Base-by-base conservation (phyloP, 2,888 invertebrate genomes). In the Cremastinae sp. region DNA sequence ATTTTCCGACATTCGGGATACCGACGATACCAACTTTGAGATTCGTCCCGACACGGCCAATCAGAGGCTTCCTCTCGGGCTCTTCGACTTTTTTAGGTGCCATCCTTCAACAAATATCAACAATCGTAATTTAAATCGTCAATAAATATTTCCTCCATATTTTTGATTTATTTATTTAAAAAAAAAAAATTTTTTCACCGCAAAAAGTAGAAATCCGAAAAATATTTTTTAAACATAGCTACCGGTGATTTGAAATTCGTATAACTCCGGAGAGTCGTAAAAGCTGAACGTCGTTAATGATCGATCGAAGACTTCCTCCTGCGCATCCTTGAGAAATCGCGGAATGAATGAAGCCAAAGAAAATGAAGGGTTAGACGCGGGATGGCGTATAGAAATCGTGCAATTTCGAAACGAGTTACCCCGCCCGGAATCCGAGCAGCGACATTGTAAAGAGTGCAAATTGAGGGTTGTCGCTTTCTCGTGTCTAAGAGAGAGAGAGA, bases 1-100 rank as follows among this genome's bases (percentile, higher is more conserved):
- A 98, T 91, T 99, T 99, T 77, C 99, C 99, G 78, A 99, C 99
- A 92, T 99, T 99, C 28, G 99, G 99, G 70, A 99, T 94, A 58
- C 96, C 96, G 75, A 97, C 96, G 87, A 99, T 98, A 74, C 99
- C 99, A 83, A 97, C 96, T 91, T 97, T 97, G 78, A 99, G 92
- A 91, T 97, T 98, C 65, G 98, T 98, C 49, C 98, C 98, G 75
- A 99, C 95, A 82, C 98, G 93, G 20, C 99, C 99, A 89, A 99
- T 96, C 66, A 98, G 91, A 22, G 97, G 96, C 84, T 97, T 97
- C 87, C 93, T 94, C 90, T 97, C 97, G 12, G 95, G 95, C 87
- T 96, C 96, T 86, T 95, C 96, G 79, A 95, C 95, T 90, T 98
- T 98, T 90, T 96, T 97, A 8, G 96, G 96, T 83, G 96, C 93